Evolutionary conservation across 2,888 invertebrate genomes (phyloP).

Genomic region (Coleophora deauratella): DNA sequence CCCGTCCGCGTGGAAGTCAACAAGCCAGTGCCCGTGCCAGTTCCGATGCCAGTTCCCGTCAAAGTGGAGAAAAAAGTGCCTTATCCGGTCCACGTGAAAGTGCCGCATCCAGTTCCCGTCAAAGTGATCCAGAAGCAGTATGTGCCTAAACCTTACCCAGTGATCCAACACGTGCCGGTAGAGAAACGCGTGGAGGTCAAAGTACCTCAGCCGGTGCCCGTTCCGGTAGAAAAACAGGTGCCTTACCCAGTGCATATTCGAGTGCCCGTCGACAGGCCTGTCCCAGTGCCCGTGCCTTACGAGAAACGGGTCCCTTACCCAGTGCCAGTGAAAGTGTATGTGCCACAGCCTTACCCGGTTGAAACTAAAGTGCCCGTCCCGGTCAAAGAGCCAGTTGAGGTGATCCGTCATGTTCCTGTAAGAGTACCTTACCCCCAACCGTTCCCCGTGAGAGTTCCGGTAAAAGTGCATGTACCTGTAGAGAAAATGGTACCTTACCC

Average conservation of each 20-base stretch:
- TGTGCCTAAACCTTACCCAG: slow-evolving; percentile 61
- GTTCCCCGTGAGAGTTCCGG: slow-evolving; percentile 63
- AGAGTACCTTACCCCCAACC: slow-evolving; percentile 61
- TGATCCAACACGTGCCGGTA: slow-evolving; percentile 58
- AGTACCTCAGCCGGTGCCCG: slow-evolving; percentile 53
- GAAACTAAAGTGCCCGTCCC: slow-evolving; percentile 71
- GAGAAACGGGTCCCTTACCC: slow-evolving; percentile 64
- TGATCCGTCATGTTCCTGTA: slow-evolving; percentile 55
- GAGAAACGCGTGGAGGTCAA: slow-evolving; percentile 54
- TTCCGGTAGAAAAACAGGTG: slow-evolving; percentile 55
- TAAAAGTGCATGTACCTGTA: slow-evolving; percentile 42
- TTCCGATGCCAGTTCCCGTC: slow-evolving; percentile 57
- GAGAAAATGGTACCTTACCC: slow-evolving; percentile 41
- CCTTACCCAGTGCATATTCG: slow-evolving; percentile 23
- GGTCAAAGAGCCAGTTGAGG: slow-evolving; percentile 53
- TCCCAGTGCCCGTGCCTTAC: slow-evolving; percentile 57
- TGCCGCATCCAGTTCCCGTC: slow-evolving; percentile 65
- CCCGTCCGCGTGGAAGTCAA: slow-evolving; percentile 71
- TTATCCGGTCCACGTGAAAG: slow-evolving; percentile 48
- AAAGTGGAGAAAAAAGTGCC: slow-evolving; percentile 26
- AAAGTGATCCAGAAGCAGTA: slow-evolving; percentile 68
- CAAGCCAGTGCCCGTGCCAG: slow-evolving; percentile 57
- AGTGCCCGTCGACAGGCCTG: slow-evolving; percentile 47
- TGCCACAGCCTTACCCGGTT: slow-evolving; percentile 66
- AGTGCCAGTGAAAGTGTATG: slow-evolving; percentile 54